Evolutionary conservation across 2,888 invertebrate genomes (phyloP), one percentile per base, ranked within the genome.

Genomic region (Oasisia sp.): DNA sequence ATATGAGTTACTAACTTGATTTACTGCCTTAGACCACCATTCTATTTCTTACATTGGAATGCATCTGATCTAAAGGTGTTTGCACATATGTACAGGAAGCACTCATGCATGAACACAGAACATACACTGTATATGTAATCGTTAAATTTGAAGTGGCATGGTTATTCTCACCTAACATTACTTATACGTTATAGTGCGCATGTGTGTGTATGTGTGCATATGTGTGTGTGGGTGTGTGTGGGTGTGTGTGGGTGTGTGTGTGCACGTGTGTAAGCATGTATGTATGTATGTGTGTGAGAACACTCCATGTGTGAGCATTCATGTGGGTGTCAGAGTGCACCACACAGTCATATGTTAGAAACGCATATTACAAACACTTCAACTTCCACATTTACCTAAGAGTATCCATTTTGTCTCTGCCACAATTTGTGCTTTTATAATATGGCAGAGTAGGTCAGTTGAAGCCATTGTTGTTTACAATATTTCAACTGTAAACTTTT

Each of bases 211-310:
- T 91, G 74, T n/a, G 19, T 74, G 27, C 7, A 0, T n/a, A 27
- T 19, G 44, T 89, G 89, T 91, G 44, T 74, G 50, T 91, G 50
- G 56, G 89, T 56, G 58, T 92, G 89, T 91, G 89, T 92, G 50
- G 45, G 56, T 92, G 91, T 92, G 38, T 91, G 91, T 92, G 38
- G 50, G 91, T 91, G 32, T 56, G 32, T 92, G 89, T 89, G n/a
- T 74, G 74, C 27, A 4, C 5, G 74, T 19, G 74, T 74, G 27
- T n/a, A 5, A 27, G 74, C 3, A 5, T 5, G 14, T 19, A n/a
- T 92, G 92, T 91, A 89, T 32, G 45, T 91, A 38, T 90, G n/a
- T n/a, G 38, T 38, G 38, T 38, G 38, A 38, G 38, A 38, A 38
- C 4, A 4, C 38, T 38, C 44, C n/a, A 32, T 89, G 32, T 91